Base-by-base conservation (phyloP, 2,888 invertebrate species). In the Amblyteles armatorius region DNA sequence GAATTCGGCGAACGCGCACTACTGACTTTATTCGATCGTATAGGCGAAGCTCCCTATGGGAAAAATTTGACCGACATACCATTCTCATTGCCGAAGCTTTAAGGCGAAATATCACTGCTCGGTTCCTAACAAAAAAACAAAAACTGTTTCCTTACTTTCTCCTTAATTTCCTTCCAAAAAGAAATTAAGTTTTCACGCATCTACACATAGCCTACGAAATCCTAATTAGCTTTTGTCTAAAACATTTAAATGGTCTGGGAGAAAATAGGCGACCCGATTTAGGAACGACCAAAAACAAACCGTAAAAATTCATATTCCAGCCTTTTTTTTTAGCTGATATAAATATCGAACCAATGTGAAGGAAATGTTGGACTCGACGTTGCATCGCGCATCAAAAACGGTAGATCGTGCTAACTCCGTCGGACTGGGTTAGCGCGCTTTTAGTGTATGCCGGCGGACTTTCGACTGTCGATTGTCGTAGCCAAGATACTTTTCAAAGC, bases 361-460 rank as follows among this genome's bases (percentile, higher is more conserved):
- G 82, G 82, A 85, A 76, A 85, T 82, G 85, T 82, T 82, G 13
- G 26, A 74, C 50, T 68, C 79, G 63, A 77, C 29, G 60, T 73
- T 73, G 29, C 6, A 65, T 40, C 63, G 79, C 16, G 69, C 36
- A 5, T 36, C 29, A 26, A 82, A 55, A 9, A 33, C 33, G 40
- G n/a, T 76, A 11, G 60, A 72, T 76, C 48, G 16, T n/a, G 79
- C 65, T 57, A 79, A 82, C 50, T 60, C 67, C 36, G 79, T 57
- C 79, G 82, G 82, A 84, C 84, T 79, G 69, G 29, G 79, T 82
- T 84, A 82, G 79, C 79, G 85, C 76, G 63, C 65, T 79, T 82
- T 48, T 22, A 26, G 74, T 65, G 79, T 76, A 67, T 67, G 33
- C 29, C 52, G 13, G 26, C 4, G 74, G n/a, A 48, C 50, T 19